phyloP scores from a whole-genome alignment of 2,888 invertebrate genomes.

The Harpalus rubripes region DNA sequence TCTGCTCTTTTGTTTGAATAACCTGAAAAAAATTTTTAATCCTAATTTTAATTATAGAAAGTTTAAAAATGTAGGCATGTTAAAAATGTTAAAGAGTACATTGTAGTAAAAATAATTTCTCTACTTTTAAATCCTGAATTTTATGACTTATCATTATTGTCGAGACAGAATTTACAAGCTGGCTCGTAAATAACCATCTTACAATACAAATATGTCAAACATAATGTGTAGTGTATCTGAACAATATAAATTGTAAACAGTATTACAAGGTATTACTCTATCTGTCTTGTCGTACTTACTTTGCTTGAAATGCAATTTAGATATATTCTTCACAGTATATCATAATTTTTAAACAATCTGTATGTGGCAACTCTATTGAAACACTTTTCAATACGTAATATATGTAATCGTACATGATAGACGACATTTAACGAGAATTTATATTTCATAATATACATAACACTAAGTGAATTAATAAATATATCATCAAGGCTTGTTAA shows the following conservation, averaged over 20 bases:
- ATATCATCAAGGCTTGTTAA: too few species aligned
- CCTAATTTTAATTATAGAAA: constrained; percentile 1
- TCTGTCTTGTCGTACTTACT: background rate
- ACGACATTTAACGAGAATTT: background rate
- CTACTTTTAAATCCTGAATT: constrained; percentile 22
- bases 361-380: background rate
- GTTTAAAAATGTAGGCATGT: background rate
- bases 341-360: background rate
- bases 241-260: constrained; percentile 2
- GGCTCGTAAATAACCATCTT: constrained; percentile 20
- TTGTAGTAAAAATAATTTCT: constrained; percentile 9
- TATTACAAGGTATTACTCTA: background rate
- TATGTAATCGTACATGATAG: background rate
- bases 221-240: background rate
- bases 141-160: constrained; percentile 28
- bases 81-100: background rate
- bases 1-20: constrained; percentile 10
- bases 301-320: background rate
- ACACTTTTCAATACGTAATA: background rate
- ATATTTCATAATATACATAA: background rate
- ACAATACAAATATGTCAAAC: constrained; percentile 18
- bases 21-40: background rate
- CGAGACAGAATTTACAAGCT: background rate
- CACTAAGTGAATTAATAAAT: too few species aligned
- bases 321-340: background rate